A percentile compares a stretch with the other conserved stretches of the same genome.
These are phyloP conservation scores for Cliona cf. orientalis DNA, from an alignment of 37 sponge, comb jelly and placozoan species.

Conservation along the genomic window DNA sequence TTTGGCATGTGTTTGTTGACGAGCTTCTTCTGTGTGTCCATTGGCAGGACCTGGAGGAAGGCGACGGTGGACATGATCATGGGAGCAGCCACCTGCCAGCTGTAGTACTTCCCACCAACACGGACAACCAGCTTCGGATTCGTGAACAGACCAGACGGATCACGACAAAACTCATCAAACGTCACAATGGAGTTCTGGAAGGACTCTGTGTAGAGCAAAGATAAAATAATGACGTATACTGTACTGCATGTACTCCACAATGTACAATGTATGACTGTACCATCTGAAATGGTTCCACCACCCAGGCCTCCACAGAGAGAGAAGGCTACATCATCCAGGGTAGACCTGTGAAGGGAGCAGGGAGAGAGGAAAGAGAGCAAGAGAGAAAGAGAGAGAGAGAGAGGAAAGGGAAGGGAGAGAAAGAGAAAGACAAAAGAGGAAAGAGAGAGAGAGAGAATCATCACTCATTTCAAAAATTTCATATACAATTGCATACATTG, in stretches of 20 bases:
- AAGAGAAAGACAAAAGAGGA: no score
- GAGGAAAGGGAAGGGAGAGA: no score
- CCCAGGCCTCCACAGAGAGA: conserved; percentile 81
- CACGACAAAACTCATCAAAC: conserved; percentile 61
- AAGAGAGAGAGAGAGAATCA: not conserved
- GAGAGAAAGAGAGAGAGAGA: conserved; percentile 2
- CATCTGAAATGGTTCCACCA: conserved; percentile 39
- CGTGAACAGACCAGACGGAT: conserved; percentile 33
- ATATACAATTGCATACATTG: not conserved
- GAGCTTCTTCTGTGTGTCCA: conserved; percentile 29
- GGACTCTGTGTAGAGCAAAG: conserved; percentile 24
- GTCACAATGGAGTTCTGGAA: conserved; percentile 63
- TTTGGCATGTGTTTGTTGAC: conserved; percentile 50
- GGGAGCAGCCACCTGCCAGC: conserved; percentile 82
- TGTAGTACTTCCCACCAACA: conserved; percentile 75
- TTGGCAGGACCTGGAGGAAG: conserved; percentile 70
- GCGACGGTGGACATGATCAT: conserved; percentile 79
- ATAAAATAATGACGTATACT: no score
- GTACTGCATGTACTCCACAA: no score
- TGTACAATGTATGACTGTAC: no score
- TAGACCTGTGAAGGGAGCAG: conserved; percentile 8
- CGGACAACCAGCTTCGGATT: conserved; percentile 78
- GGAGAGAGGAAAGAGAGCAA: no score
- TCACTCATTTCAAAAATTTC: not conserved
- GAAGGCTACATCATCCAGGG: conserved; percentile 47